Base-by-base conservation (phyloP, 2,888 invertebrate species). In the Luperina nickerlii region DNA sequence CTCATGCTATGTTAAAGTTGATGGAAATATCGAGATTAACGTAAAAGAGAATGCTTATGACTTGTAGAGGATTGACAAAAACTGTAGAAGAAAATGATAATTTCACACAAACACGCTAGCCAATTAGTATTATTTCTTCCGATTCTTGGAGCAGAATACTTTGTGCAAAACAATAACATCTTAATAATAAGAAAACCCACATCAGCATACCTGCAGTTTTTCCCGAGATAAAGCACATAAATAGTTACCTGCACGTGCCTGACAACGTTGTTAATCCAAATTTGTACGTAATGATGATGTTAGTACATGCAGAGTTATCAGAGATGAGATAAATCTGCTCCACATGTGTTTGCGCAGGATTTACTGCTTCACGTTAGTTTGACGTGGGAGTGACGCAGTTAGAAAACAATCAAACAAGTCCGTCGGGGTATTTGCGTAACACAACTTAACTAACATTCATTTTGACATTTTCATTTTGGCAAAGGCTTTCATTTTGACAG, bases 251-350 rank as follows among this genome's bases (percentile, higher is more conserved):
- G 15, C 71, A 85, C 78, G 67, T 75, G 62, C 24, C 9, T 0
- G 32, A n/a, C 4, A 38, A 75, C 63, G 27, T 70, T 18, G 45
- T 45, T 48, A 32, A 3, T 45, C 60, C 48, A 57, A 65, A 42
- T 32, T 66, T 38, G 27, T 74, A 74, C 72, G 66, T 63, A 76
- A 74, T 67, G 27, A 60, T 76, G 45, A 73, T 82, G 65, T 15
- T 67, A 45, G 38, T 62, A 57, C 15, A 79, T 63, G 68, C 38
- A 82, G 13, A 15, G 54, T 57, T 83, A 85, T 86, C 76, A 69
- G 68, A 75, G 72, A 80, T 83, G 7, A 73, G 74, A 70, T 80
- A 54, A 71, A 83, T 79, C 66, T 76, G 15, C 45, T 45, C 32
- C 48, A 48, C 48, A 48, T 63, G n/a, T 62, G 45, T 74, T 48